Conservation (phyloP, 2,888 invertebrate species). For the Coremacera marginata region DNA sequence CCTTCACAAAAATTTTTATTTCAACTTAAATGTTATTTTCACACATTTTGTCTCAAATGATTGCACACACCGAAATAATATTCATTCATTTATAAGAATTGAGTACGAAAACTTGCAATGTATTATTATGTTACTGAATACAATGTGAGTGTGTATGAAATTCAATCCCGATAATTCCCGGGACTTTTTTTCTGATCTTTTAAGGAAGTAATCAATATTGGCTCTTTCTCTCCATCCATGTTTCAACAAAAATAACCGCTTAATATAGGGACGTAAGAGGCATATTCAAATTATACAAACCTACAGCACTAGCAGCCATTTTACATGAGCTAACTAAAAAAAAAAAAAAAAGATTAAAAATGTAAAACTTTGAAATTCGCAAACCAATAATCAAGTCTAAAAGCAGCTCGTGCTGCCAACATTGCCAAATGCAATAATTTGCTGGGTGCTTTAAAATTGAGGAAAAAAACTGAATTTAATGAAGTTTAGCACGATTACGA, state of each 20-base stretch:
- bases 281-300: too few species aligned
- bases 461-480: slow-evolving; percentile 52
- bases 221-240: too few species aligned
- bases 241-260: too few species aligned
- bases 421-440: slow-evolving; percentile 2
- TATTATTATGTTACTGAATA: too few species aligned
- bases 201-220: not conserved
- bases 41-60: slow-evolving; percentile 35
- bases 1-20: slow-evolving; percentile 20
- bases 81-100: not conserved
- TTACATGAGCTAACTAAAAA: too few species aligned
- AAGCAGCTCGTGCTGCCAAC: slow-evolving; percentile 26
- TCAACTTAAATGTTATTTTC: slow-evolving; percentile 37
- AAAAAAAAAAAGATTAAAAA: too few species aligned
- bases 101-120: too few species aligned
- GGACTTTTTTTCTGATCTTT: too few species aligned
- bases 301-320: too few species aligned
- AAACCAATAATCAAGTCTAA: slow-evolving; percentile 20
- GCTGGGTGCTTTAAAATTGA: not conserved
- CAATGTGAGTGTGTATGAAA: too few species aligned
- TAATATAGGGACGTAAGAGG: too few species aligned
- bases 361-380: not conserved
- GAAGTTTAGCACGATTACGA: slow-evolving; percentile 61
- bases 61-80: slow-evolving; percentile 3
- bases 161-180: too few species aligned